phyloP scores from a whole-genome alignment of 2,888 invertebrate species.

The Baccha elongata region DNA sequence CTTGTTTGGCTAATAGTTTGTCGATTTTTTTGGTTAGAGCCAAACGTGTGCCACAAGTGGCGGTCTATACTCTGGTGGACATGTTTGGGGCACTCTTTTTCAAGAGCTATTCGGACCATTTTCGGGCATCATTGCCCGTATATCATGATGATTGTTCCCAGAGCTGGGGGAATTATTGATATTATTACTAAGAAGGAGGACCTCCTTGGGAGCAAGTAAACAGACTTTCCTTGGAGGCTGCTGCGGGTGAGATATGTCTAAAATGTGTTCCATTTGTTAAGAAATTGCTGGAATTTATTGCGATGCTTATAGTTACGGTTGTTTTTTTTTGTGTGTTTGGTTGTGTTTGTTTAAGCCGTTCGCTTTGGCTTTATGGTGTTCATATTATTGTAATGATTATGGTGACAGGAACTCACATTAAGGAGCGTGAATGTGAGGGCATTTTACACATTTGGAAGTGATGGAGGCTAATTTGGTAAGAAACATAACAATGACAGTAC shows the following conservation, averaged over 20 bases:
- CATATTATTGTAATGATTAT: conserved; percentile 46
- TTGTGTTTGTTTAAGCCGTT: neutral
- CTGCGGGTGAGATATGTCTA: conserved; percentile 63
- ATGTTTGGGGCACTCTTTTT: conserved; percentile 34
- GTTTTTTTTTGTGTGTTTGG: neutral
- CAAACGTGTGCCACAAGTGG: conserved; percentile 64
- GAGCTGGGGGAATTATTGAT: conserved; percentile 55
- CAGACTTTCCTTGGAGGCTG: neutral
- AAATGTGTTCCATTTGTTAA: conserved; percentile 64
- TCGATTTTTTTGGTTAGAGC: conserved; percentile 49
- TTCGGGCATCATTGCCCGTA: conserved; percentile 72
- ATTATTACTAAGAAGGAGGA: conserved; percentile 54
- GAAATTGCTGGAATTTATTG: conserved; percentile 54
- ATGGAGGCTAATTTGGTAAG: conserved; percentile 39
- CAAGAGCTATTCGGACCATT: conserved; percentile 53
- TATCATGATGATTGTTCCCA: conserved; percentile 66
- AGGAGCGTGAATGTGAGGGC: conserved; percentile 42
- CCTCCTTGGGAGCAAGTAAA: conserved; percentile 22
- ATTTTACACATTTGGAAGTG: conserved; percentile 42
- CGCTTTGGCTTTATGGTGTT: conserved; percentile 16
- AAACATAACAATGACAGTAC: conserved; percentile 3
- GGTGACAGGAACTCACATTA: conserved; percentile 51
- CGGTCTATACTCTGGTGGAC: conserved; percentile 3
- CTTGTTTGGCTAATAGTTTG: conserved; percentile 67
- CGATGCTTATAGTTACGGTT: conserved; percentile 25